Percentiles rank a stretch among this genome's conserved stretches.
Evolutionary conservation across 2,888 invertebrate genomes (phyloP).

Genomic region (Drosophila fungiperda): DNA sequence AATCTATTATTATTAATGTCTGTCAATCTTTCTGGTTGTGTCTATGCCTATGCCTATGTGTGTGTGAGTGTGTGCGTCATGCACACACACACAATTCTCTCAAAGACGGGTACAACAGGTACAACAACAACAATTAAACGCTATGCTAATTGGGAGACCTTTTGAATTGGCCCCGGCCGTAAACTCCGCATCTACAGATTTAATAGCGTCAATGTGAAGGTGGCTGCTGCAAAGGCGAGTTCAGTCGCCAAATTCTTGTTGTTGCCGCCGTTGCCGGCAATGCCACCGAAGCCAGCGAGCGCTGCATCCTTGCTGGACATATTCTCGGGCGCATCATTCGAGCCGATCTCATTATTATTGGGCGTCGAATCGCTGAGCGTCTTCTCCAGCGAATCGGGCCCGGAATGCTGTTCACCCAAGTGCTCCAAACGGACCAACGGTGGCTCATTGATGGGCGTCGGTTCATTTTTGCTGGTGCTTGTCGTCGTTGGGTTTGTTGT

Average conservation of each 20-base stretch:
- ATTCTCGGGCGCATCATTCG: slow-evolving; percentile 82
- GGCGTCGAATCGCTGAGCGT: slow-evolving; percentile 75
- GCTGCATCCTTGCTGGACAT: slow-evolving; percentile 78
- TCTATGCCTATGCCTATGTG: slow-evolving; percentile 6
- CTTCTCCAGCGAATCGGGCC: slow-evolving; percentile 79
- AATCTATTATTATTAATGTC: slow-evolving; percentile 38
- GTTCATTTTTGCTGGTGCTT: slow-evolving; percentile 86
- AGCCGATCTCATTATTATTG: slow-evolving; percentile 65
- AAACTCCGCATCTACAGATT: slow-evolving; percentile 66
- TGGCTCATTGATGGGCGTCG: slow-evolving; percentile 85
- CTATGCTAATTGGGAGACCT: slow-evolving; percentile 74
- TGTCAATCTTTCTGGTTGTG: slow-evolving; percentile 40
- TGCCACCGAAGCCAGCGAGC: slow-evolving; percentile 67
- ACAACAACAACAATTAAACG: slow-evolving; percentile 84
- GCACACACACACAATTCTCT: slow-evolving; percentile 36
- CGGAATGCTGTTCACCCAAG: slow-evolving; percentile 77
- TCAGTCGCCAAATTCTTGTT: slow-evolving; percentile 33
- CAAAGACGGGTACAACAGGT: slow-evolving; percentile 84
- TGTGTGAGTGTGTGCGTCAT: slow-evolving; percentile 3
- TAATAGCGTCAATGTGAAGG: slow-evolving; percentile 39
- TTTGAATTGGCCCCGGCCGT: slow-evolving; percentile 16
- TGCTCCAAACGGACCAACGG: slow-evolving; percentile 83
- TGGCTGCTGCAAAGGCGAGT: slow-evolving; percentile 27
- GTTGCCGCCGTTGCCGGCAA: background rate
- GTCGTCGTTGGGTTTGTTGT: slow-evolving; percentile 87